Base-by-base conservation (phyloP, 2,113 vertebrate species). In the Leiothrix lutea region DNA sequence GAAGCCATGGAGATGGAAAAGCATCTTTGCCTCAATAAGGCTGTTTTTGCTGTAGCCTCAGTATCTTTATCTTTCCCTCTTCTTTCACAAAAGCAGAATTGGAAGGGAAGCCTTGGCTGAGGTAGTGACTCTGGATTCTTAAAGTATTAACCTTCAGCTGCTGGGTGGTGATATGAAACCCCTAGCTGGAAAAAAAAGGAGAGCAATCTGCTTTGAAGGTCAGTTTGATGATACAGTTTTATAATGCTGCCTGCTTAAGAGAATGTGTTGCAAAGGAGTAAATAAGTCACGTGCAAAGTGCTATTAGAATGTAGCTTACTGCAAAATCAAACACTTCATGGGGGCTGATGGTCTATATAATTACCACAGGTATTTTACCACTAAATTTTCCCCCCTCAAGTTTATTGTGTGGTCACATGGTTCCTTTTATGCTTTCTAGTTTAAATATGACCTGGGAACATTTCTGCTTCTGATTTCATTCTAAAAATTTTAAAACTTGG, bases 151-250 rank as follows among this genome's bases (percentile, higher is more conserved):
- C 29, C 16, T 77, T 50, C 6, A 24, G 26, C 60, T 82, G n/a
- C 29, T 61, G 13, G 9, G 13, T 29, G 2, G 0, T 33, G 60
- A 33, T 70, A 19, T 5, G 19, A 57, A 88, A 22, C 5, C 8
- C 14, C 9, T 23, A 58, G 35, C 44, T 58, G 45, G 24, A 38
- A 24, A 58, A 42, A 42, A 38, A 36, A 29, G 24, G 9, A 18
- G 4, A 40, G 7, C 19, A 35, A 3, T 73, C 19, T 77, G 21
- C 40, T 77, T n/a, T 53, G 65, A 35, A 81, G 42, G 40, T 80
- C 0, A 1, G 12, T 69, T 78, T 67, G 44, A 20, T 81, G 51
- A 3, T 45, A 5, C 0, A 0, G 9, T 64, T 23, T 6, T 38
- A 19, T 7, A 51, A 44, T 29, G 21, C 44, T 75, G 24, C 25